phyloP scores from a whole-genome alignment of 2,888 invertebrate genomes.

The Pyrocoelia pectoralis region DNA sequence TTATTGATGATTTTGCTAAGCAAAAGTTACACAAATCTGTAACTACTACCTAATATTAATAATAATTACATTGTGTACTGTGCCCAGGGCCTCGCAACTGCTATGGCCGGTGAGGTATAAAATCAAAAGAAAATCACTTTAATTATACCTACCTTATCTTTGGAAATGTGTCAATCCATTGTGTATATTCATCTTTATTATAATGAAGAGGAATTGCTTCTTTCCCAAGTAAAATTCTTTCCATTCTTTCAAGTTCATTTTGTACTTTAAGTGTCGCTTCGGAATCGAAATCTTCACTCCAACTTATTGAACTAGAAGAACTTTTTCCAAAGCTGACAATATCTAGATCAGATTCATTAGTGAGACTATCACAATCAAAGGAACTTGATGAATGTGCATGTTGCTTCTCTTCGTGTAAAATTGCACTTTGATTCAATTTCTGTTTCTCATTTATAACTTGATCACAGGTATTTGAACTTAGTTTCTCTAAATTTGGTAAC shows the following conservation, averaged over 20 bases:
- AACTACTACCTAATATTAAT: too few relatives aligned
- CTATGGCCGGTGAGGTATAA: too few relatives aligned
- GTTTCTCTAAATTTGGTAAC: slow-evolving; percentile 24
- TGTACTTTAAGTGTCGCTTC: slow-evolving; percentile 63
- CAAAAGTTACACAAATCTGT: too few relatives aligned
- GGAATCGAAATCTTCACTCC: slow-evolving; percentile 64
- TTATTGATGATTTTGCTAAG: too few relatives aligned
- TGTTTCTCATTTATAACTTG: not conserved
- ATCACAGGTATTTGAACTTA: not conserved
- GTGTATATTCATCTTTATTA: slow-evolving; percentile 66
- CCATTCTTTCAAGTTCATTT: slow-evolving; percentile 66
- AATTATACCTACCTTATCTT: slow-evolving; percentile 62
- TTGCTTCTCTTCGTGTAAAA: not conserved
- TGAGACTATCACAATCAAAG: slow-evolving; percentile 13
- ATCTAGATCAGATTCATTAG: slow-evolving; percentile 23
- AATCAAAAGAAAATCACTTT: not conserved
- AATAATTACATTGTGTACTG: too few relatives aligned
- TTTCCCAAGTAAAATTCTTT: slow-evolving; percentile 65
- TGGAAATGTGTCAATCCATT: slow-evolving; percentile 68
- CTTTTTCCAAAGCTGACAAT: slow-evolving; percentile 43
- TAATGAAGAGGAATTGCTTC: slow-evolving; percentile 62
- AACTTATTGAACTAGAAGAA: slow-evolving; percentile 58
- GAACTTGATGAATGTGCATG: not conserved
- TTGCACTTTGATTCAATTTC: not conserved
- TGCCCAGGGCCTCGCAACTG: too few relatives aligned